phyloP scores from a whole-genome alignment of 1,140 invertebrate genomes.

The Triops longicaudatus region DNA sequence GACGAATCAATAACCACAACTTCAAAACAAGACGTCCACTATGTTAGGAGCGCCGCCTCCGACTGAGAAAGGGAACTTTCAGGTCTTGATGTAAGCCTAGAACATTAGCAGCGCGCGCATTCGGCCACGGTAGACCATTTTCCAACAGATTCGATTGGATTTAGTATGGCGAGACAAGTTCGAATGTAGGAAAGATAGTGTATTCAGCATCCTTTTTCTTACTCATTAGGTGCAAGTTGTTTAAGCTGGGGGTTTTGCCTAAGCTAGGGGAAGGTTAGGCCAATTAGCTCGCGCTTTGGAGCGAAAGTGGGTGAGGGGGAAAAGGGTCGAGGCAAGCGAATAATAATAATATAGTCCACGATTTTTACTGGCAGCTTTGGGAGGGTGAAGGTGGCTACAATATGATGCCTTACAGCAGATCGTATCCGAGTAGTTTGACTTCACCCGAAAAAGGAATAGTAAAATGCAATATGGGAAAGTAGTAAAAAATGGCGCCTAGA shows the following conservation, averaged over 20 bases:
- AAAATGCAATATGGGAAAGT: conserved; percentile 28
- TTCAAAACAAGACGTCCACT: neutral
- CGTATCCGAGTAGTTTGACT: conserved; percentile 28
- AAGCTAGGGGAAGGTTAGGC: neutral
- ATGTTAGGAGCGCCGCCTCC: conserved; percentile 1
- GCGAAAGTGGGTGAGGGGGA: neutral
- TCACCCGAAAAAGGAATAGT: conserved; percentile 28
- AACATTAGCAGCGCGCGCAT: neutral
- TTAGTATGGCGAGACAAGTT: neutral
- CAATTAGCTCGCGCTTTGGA: neutral
- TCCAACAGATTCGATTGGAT: neutral
- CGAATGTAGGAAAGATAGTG: neutral
- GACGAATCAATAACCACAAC: neutral
- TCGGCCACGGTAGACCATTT: neutral
- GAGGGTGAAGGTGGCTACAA: neutral
- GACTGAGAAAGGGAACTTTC: neutral
- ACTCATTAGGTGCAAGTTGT: too few species aligned
- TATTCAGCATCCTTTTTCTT: neutral
- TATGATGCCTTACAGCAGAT: conserved; percentile 3
- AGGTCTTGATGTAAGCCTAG: neutral
- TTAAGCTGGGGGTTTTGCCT: neutral
- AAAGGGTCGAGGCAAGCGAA: neutral
- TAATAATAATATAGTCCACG: neutral
- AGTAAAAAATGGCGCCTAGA: conserved; percentile 27
- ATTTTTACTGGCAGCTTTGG: neutral